These are phyloP conservation scores for Drosophila tani DNA, from an alignment of 1,140 invertebrate genomes.

Conservation along the genomic window DNA sequence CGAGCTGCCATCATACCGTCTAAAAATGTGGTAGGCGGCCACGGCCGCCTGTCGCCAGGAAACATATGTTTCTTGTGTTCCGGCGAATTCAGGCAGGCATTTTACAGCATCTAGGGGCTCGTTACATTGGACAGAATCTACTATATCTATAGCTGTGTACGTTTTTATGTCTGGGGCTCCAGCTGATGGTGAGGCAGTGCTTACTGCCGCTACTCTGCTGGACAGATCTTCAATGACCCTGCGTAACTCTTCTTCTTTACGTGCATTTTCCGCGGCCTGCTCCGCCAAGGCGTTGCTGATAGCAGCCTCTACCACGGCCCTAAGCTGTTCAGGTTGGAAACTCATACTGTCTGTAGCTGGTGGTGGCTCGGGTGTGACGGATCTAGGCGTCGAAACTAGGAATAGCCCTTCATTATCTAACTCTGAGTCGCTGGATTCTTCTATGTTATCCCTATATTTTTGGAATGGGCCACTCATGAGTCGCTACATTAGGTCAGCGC, in stretches of 20 bases:
- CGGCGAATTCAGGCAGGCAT: no score
- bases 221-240: not conserved
- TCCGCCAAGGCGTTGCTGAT: not conserved
- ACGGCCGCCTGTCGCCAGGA: conserved; percentile 22
- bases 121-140: not conserved
- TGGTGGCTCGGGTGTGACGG: not conserved
- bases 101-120: no score
- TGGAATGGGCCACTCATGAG: not conserved
- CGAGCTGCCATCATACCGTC: conserved; percentile 12
- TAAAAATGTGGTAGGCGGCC: conserved; percentile 26
- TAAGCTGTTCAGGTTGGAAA: not conserved
- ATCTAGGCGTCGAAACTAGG: not conserved
- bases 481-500: not conserved
- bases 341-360: not conserved
- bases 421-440: conserved; percentile 6
- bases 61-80: conserved; percentile 17
- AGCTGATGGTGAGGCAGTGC: not conserved
- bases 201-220: not conserved
- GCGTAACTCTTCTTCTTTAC: not conserved
- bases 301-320: not conserved
- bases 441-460: not conserved
- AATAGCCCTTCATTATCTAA: not conserved
- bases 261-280: not conserved
- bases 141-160: not conserved
- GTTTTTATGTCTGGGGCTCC: not conserved